Base-by-base conservation (phyloP, 1,140 invertebrate species). In the Drosophila ambigua region DNA sequence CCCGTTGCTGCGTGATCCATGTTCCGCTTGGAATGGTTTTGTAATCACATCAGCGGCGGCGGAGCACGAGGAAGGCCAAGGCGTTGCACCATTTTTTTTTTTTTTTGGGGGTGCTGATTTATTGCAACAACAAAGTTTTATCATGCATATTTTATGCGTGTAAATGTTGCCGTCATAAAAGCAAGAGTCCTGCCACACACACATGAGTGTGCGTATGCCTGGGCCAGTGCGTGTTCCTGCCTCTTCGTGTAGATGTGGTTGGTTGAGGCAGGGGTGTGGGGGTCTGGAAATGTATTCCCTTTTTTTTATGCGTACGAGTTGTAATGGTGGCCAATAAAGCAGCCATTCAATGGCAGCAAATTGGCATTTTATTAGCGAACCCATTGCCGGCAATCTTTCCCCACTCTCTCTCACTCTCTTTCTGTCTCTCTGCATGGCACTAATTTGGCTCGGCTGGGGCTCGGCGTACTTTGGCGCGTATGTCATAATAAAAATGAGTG, bases 131-230 rank as follows among this genome's bases (percentile, higher is more conserved):
- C 79, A 83, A 90, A 87, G 78, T 90, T 90, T 69, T 88, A 90
- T 90, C 87, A 90, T 90, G 87, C 87, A 90, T 90, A 90, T 87
- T 90, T 90, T 80, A 90, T 90, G 88, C 77, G 88, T 77, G 87
- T 90, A 90, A 90, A 90, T 90, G 88, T 90, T 73, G 82, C 79
- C 88, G 74, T 84, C 88, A 90, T 90, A 90, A 90, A 90, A 90
- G 68, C 58, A 72, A 61, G 67, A 74, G 69, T 73, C 53, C 63
- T 52, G 26, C 20, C 50, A 44, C 51, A 28, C 64, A 28, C 77
- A 61, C 65, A 59, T 59, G 41, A 23, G 57, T 43, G 57, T 58
- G 28, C 26, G 43, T 4, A 44, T 43, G 49, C 51, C 39, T 26
- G 43, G n/a, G 20, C 3, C 39, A 35, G 39, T n/a, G 20, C 3